phyloP scores from a whole-genome alignment of 2,888 invertebrate genomes.

The Bursaphelenchus okinawaensis region DNA sequence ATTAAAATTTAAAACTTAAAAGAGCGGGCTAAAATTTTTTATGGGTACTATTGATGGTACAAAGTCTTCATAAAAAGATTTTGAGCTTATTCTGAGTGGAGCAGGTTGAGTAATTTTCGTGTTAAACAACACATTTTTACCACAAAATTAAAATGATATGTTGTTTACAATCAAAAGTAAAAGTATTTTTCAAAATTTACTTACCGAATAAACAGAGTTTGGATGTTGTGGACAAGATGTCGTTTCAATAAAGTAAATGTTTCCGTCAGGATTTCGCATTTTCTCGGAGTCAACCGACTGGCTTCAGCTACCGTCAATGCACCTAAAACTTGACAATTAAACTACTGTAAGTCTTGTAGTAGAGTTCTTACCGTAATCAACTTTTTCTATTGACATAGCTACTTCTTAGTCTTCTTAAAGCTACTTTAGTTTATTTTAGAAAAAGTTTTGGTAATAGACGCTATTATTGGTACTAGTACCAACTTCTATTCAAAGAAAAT shows the following conservation, averaged over 20 bases:
- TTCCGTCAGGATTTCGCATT: not conserved
- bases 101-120: not conserved
- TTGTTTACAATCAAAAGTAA: no score
- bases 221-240: conserved; percentile 1
- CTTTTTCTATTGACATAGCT: no score
- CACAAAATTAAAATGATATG: no score
- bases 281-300: not conserved
- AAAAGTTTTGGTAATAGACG: no score
- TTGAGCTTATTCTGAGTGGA: not conserved
- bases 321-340: not conserved
- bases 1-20: no score
- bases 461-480: no score
- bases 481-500: no score
- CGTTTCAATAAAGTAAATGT: conserved; percentile 3
- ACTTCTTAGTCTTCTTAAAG: no score
- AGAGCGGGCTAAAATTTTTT: no score
- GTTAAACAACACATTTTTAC: not conserved
- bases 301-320: not conserved
- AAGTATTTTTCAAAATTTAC: no score
- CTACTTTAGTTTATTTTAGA: no score
- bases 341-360: not conserved
- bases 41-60: no score
- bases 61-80: not conserved
- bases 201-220: conserved; percentile 1
- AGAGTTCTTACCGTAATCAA: not conserved